These are phyloP conservation scores for Rhingia rostrata DNA, from an alignment of 2,888 invertebrate species.

Conservation along the genomic window DNA sequence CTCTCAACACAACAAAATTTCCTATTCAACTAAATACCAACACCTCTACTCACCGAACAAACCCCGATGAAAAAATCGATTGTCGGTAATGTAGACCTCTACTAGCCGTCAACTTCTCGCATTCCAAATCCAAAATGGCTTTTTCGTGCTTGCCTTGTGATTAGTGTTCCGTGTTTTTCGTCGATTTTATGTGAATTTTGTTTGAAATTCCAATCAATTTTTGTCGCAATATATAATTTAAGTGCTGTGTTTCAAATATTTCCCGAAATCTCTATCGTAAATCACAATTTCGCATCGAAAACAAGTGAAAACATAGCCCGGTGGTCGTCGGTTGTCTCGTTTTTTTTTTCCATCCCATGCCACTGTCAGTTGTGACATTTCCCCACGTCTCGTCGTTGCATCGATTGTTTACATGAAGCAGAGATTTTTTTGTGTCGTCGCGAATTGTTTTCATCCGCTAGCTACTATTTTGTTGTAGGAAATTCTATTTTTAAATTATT, in stretches of 20 bases:
- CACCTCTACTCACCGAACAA: conserved; percentile 26
- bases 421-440: conserved; percentile 1
- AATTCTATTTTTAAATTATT: conserved; percentile 63
- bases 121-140: conserved; percentile 66
- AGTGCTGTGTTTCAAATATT: not conserved
- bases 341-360: conserved; percentile 7
- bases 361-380: conserved; percentile 46
- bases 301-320: conserved; percentile 55
- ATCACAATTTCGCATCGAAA: not conserved
- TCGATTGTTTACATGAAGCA: conserved; percentile 66
- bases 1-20: not conserved
- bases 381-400: conserved; percentile 26
- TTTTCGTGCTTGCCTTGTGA: conserved; percentile 36
- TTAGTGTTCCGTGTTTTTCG: conserved; percentile 16
- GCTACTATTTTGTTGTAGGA: not conserved
- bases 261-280: not conserved
- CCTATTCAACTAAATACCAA: not conserved
- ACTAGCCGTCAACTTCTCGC: conserved; percentile 28
- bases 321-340: conserved; percentile 28
- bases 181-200: conserved; percentile 14
- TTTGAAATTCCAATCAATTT: not conserved
- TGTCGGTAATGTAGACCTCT: conserved; percentile 36
- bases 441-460: conserved; percentile 12
- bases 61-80: conserved; percentile 41
- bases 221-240: conserved; percentile 14